phyloP scores from a whole-genome alignment of 2,888 invertebrate species.

The Nemurella pictetii region DNA sequence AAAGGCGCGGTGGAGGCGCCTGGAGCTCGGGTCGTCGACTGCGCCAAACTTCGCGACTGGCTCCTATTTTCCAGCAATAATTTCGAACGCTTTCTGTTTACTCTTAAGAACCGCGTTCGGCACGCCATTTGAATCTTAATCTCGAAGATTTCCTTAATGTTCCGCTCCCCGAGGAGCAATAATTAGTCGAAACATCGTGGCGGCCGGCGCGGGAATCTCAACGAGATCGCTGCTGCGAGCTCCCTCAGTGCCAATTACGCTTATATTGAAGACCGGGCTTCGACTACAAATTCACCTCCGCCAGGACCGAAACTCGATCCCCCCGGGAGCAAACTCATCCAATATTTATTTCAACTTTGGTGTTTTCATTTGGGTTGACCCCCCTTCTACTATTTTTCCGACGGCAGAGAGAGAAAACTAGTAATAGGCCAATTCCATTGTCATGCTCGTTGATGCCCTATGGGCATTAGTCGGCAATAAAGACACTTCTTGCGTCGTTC shows the following conservation, averaged over 20 bases:
- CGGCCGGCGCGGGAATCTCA: background rate
- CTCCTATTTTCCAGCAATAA: background rate
- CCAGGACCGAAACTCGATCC: background rate
- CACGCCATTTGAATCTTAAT: constrained; percentile 4
- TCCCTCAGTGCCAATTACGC: constrained; percentile 22
- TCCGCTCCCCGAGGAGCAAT: constrained; percentile 1
- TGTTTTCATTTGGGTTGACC: constrained; percentile 21
- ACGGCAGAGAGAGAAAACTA: background rate
- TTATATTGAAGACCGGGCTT: background rate
- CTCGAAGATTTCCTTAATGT: constrained; percentile 16
- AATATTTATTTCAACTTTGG: constrained; percentile 29
- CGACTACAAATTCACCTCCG: constrained; percentile 12
- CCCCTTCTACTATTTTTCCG: background rate
- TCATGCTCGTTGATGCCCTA: constrained; percentile 11
- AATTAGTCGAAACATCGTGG: constrained; percentile 6
- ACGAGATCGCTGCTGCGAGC: background rate
- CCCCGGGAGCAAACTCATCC: constrained; percentile 17
- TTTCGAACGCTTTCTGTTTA: background rate
- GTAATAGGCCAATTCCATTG: constrained; percentile 14
- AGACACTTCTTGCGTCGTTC: background rate
- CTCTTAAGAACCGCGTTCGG: background rate
- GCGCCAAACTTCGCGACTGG: background rate
- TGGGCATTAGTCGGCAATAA: constrained; percentile 18
- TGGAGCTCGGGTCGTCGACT: background rate
- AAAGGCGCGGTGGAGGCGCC: background rate